Evolutionary conservation across 2,888 invertebrate genomes (phyloP).

Genomic region (Dicranocentrus wangi): DNA sequence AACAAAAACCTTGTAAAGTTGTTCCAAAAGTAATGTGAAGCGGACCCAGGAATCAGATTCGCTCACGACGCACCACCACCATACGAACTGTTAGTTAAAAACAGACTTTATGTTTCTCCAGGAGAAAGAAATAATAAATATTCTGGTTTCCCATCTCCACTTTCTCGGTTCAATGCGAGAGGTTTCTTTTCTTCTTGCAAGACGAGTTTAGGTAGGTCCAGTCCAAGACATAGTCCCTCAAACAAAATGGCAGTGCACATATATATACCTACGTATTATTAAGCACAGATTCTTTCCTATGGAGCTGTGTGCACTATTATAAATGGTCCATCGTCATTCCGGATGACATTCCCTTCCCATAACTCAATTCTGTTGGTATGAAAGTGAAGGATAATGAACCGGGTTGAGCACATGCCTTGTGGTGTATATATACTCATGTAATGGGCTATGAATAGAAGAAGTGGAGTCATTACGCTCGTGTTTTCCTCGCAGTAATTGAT

Average conservation of each 20-base stretch:
- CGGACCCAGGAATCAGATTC: too few relatives aligned
- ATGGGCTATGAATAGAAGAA: slow-evolving; percentile 18
- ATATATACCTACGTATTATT: too few relatives aligned
- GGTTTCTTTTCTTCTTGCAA: neutral
- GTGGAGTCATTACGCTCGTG: slow-evolving; percentile 47
- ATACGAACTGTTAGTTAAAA: too few relatives aligned
- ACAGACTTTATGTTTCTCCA: neutral
- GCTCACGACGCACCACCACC: too few relatives aligned
- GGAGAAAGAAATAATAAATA: slow-evolving; percentile 1
- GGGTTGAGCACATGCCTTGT: neutral
- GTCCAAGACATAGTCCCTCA: too few relatives aligned
- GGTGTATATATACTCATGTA: neutral
- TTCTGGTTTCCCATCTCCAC: neutral
- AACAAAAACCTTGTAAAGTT: too few relatives aligned
- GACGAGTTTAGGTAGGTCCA: too few relatives aligned
- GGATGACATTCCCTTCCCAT: slow-evolving; percentile 56
- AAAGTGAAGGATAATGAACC: slow-evolving; percentile 4
- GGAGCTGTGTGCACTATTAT: slow-evolving; percentile 50
- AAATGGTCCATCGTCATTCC: slow-evolving; percentile 63
- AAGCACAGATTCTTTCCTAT: too few relatives aligned
- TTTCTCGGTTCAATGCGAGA: neutral
- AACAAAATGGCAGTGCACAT: slow-evolving; percentile 17
- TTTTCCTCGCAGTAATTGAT: slow-evolving; percentile 36
- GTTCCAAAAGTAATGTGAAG: too few relatives aligned
- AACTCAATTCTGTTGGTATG: slow-evolving; percentile 50